These are phyloP conservation scores for Microcebus lehilahytsara DNA, from an alignment of 2,113 vertebrate species.

Conservation along the genomic window DNA sequence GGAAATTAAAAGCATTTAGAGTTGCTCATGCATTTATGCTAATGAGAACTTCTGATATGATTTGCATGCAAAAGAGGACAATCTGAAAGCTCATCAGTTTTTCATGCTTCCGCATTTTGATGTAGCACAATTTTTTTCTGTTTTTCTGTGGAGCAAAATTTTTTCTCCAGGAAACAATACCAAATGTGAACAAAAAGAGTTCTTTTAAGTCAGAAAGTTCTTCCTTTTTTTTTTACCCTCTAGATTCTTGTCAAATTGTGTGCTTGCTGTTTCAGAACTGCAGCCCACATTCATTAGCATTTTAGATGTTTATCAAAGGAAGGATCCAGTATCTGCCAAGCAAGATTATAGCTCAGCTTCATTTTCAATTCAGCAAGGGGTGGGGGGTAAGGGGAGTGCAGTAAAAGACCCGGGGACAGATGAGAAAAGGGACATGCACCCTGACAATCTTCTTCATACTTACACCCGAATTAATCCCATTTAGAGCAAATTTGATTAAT, in stretches of 20 bases:
- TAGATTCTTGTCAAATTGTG: constrained; percentile 85
- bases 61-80: constrained; percentile 99
- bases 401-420: constrained; percentile 80
- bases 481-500: constrained; percentile 87
- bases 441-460: constrained; percentile 82
- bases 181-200: constrained; percentile 81
- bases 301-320: constrained; percentile 91
- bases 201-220: constrained; percentile 85
- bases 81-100: constrained; percentile 99
- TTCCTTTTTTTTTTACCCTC: constrained; percentile 82
- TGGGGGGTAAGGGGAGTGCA: not conserved
- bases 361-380: constrained; percentile 86
- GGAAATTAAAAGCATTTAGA: constrained; percentile 99
- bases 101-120: constrained; percentile 91
- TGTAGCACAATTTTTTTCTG: constrained; percentile 87
- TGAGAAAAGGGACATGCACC: constrained; percentile 79
- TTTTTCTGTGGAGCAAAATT: constrained; percentile 78
- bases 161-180: constrained; percentile 85
- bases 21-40: constrained; percentile 99
- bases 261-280: constrained; percentile 84
- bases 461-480: constrained; percentile 86
- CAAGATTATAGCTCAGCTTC: constrained; percentile 86
- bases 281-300: constrained; percentile 87
- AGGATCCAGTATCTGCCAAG: constrained; percentile 85
- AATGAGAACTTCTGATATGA: constrained; percentile 99